phyloP scores from a whole-genome alignment of 2,888 invertebrate species.

The Tortrix viridana region DNA sequence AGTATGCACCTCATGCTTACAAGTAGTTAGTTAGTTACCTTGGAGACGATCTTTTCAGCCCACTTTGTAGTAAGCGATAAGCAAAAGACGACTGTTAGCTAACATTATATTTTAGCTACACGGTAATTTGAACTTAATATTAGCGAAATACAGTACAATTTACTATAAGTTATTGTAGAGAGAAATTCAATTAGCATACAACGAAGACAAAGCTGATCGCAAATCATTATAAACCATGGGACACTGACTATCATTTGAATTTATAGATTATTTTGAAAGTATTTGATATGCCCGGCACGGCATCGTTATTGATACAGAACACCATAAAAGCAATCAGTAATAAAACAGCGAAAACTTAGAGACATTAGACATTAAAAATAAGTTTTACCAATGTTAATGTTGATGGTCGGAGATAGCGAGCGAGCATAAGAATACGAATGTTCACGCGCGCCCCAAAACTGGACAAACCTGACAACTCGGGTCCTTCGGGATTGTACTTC shows the following conservation, averaged over 20 bases:
- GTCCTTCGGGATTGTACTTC: no score
- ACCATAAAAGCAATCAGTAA: no score
- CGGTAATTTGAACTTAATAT: not conserved
- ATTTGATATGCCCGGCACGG: no score
- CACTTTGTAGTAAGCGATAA: slow-evolving; percentile 79
- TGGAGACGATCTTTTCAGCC: slow-evolving; percentile 78
- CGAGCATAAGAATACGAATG: not conserved
- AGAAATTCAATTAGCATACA: not conserved
- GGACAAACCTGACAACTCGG: no score
- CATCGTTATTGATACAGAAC: no score
- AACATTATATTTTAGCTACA: slow-evolving; percentile 10
- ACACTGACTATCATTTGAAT: no score
- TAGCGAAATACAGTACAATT: not conserved
- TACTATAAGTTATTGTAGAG: no score
- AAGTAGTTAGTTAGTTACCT: slow-evolving; percentile 65
- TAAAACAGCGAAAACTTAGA: no score
- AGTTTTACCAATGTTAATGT: no score
- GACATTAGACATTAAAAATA: no score
- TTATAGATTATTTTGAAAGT: no score
- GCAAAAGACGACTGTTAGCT: slow-evolving; percentile 69
- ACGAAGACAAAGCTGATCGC: slow-evolving; percentile 11
- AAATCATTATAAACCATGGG: slow-evolving; percentile 3
- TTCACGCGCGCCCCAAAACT: not conserved
- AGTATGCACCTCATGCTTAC: slow-evolving; percentile 29
- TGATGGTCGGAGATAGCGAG: no score